These are phyloP conservation scores for Bergia sp. DNA, from an alignment of 92 coral and sea anemone species.

Conservation along the genomic window DNA sequence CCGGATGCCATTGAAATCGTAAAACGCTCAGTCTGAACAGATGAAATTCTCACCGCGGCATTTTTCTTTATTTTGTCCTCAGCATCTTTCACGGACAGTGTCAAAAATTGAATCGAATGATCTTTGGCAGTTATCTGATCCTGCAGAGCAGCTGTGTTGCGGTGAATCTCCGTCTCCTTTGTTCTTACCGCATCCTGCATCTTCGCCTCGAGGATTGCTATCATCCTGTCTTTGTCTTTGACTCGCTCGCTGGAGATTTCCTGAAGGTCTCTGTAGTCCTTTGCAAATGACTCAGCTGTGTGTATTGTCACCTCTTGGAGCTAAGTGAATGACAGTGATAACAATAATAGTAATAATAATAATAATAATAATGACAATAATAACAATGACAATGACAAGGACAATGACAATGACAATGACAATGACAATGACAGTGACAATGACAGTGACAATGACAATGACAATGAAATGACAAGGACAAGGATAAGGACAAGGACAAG, in stretches of 20 bases:
- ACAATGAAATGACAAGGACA: too few relatives aligned
- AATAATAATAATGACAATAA: not conserved
- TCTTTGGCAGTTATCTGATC: not conserved
- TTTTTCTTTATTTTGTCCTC: not conserved
- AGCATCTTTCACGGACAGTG: not conserved
- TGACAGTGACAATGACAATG: too few relatives aligned
- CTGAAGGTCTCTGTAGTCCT: not conserved
- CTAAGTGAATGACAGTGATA: not conserved
- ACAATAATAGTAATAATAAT: too few relatives aligned
- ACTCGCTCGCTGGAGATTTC: not conserved
- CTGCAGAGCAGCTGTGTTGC: not conserved
- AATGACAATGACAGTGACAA: too few relatives aligned
- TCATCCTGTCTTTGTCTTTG: constrained; percentile 17
- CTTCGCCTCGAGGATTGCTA: not conserved
- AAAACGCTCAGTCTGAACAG: not conserved
- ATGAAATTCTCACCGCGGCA: not conserved
- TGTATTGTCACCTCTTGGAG: not conserved
- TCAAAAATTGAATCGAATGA: not conserved
- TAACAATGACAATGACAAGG: too few relatives aligned
- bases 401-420: too few relatives aligned
- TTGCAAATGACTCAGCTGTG: constrained; percentile 3
- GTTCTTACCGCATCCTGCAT: not conserved
- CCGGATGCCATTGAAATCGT: too few relatives aligned
- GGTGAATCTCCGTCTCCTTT: constrained; percentile 4
- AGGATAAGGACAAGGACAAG: too few relatives aligned